phyloP scores from a whole-genome alignment of 2,888 invertebrate species.

The Erebia epiphron region DNA sequence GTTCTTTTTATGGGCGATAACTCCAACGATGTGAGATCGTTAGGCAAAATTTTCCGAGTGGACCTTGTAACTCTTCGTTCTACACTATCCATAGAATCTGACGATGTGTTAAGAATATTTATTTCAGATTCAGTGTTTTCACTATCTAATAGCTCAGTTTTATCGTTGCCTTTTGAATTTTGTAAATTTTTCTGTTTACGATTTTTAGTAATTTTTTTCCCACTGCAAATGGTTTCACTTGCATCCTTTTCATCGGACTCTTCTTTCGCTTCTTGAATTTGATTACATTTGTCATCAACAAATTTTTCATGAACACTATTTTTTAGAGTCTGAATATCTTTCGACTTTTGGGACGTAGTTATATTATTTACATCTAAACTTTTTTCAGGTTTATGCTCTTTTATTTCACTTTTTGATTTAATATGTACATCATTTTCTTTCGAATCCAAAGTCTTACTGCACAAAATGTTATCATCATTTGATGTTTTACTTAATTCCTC shows the following conservation, averaged over 20 bases:
- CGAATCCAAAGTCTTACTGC: constrained; percentile 1
- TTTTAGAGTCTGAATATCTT: neutral
- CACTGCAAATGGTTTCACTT: neutral
- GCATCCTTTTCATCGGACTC: neutral
- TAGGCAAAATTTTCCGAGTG: constrained; percentile 43
- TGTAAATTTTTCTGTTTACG: neutral
- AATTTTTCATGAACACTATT: neutral
- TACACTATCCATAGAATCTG: constrained; percentile 30
- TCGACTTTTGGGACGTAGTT: neutral
- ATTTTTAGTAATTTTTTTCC: neutral
- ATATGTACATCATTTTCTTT: constrained; percentile 2
- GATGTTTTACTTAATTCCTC: constrained; percentile 39
- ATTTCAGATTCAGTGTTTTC: constrained; percentile 26
- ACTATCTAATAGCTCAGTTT: neutral
- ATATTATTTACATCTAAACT: neutral
- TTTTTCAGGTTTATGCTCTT: neutral
- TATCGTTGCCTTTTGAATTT: neutral
- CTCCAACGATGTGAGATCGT: constrained; percentile 28
- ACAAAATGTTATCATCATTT: constrained; percentile 17
- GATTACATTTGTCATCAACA: neutral
- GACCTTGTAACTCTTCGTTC: constrained; percentile 54
- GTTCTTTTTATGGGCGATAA: constrained; percentile 40
- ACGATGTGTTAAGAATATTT: constrained; percentile 29
- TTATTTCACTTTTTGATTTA: neutral
- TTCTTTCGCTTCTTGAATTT: neutral